Evolutionary conservation across 2,797 vertebrate species (phyloP).

Genomic region (Xerus rutilus): DNA sequence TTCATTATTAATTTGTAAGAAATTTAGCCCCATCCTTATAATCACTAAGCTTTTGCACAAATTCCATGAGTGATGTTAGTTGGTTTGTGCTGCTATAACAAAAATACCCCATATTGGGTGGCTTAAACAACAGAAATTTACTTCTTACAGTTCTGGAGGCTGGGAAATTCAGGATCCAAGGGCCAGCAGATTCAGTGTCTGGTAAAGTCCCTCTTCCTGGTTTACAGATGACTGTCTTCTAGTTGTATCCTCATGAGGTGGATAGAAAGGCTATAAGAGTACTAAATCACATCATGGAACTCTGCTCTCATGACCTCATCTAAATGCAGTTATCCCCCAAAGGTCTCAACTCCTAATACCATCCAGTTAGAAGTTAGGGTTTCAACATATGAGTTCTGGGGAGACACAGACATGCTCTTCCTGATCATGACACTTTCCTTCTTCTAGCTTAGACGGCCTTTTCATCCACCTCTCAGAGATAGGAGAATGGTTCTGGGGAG

Average conservation of each 20-base stretch:
- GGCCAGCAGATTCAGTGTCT: not conserved
- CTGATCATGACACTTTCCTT: not conserved
- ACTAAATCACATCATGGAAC: too few relatives aligned
- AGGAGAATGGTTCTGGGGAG: not conserved
- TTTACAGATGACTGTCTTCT: not conserved
- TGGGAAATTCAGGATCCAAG: not conserved
- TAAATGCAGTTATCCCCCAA: not conserved
- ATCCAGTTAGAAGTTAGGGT: not conserved
- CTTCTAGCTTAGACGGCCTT: not conserved
- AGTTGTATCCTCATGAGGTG: not conserved
- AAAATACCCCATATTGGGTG: not conserved
- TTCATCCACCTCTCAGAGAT: not conserved
- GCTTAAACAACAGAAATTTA: not conserved
- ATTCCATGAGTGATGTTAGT: not conserved
- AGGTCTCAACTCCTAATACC: not conserved
- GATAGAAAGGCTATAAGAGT: not conserved
- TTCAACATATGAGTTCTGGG: not conserved
- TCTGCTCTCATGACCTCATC: not conserved
- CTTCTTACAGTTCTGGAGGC: not conserved
- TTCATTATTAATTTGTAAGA: constrained; percentile 19
- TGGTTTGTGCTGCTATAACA: not conserved
- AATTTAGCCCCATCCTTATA: not conserved
- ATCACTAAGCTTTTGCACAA: not conserved
- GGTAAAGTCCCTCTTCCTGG: not conserved
- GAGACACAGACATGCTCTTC: not conserved